phyloP scores from a whole-genome alignment of 92 coral and sea anemone genomes.

The Pocillopora grandis region DNA sequence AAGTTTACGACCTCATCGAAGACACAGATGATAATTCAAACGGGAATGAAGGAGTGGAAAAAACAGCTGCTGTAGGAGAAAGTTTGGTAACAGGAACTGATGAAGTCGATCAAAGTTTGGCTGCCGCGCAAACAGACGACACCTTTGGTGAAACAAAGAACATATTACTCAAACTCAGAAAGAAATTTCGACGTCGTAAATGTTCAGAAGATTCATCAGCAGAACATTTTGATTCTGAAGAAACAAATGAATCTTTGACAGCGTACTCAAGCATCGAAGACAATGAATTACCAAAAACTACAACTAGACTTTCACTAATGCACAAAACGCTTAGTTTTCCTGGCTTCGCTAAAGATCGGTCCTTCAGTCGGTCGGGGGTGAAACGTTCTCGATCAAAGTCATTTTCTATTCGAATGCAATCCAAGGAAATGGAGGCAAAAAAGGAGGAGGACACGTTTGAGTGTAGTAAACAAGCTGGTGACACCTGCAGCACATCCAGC shows the following conservation, averaged over 20 bases:
- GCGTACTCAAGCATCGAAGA: background rate
- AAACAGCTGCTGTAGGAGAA: slow-evolving; percentile 10
- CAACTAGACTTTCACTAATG: background rate
- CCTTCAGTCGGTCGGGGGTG: background rate
- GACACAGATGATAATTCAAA: slow-evolving; percentile 11
- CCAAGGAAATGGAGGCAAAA: background rate
- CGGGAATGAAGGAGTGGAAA: background rate
- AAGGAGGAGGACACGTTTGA: background rate
- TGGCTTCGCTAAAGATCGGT: slow-evolving; percentile 4
- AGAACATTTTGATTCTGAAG: background rate
- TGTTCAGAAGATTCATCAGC: background rate
- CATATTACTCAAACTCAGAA: slow-evolving; percentile 8
- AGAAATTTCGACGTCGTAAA: slow-evolving; percentile 20
- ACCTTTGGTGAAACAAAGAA: background rate
- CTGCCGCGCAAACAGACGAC: too few relatives aligned
- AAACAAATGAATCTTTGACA: background rate
- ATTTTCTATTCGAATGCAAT: background rate
- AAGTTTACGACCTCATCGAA: slow-evolving; percentile 11
- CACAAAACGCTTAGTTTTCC: slow-evolving; percentile 2
- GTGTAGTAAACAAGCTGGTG: background rate
- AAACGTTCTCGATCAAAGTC: slow-evolving; percentile 32
- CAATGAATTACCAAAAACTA: background rate
- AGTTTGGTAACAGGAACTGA: background rate
- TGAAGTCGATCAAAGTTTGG: too few relatives aligned
- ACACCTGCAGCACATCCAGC: background rate